Conservation (phyloP, 2,888 invertebrate genomes). For the Cataglyphis altisquamis region DNA sequence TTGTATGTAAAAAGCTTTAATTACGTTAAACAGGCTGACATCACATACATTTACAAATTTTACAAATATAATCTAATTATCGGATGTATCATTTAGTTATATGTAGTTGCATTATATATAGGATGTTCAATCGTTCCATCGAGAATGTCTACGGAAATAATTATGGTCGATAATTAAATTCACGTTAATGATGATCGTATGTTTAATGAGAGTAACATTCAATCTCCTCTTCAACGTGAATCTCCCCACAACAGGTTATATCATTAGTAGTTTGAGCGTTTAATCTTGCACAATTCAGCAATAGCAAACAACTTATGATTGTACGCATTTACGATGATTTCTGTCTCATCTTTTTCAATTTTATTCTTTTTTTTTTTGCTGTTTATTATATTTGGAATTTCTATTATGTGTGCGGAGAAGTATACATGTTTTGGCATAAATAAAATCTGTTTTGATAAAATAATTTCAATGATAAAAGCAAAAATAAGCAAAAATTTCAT, state of each 20-base stretch:
- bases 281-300: neutral
- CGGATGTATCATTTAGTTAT: neutral
- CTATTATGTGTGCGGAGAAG: neutral
- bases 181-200: conserved; percentile 30
- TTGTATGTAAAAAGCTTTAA: neutral
- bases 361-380: neutral
- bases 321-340: neutral
- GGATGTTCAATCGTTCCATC: neutral
- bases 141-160: conserved; percentile 15
- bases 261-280: neutral
- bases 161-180: conserved; percentile 38
- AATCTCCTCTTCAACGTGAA: conserved; percentile 13
- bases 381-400: neutral
- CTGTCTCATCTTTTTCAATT: neutral
- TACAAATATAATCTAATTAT: conserved; percentile 37
- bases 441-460: neutral
- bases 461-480: neutral
- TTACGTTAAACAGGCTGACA: neutral
- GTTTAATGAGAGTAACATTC: conserved; percentile 16
- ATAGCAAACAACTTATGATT: conserved; percentile 6
- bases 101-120: neutral
- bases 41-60: neutral
- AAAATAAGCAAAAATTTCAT: neutral
- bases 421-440: neutral
- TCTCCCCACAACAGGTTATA: neutral